phyloP scores from a whole-genome alignment of 2,797 vertebrate species.

The Falco concolor region DNA sequence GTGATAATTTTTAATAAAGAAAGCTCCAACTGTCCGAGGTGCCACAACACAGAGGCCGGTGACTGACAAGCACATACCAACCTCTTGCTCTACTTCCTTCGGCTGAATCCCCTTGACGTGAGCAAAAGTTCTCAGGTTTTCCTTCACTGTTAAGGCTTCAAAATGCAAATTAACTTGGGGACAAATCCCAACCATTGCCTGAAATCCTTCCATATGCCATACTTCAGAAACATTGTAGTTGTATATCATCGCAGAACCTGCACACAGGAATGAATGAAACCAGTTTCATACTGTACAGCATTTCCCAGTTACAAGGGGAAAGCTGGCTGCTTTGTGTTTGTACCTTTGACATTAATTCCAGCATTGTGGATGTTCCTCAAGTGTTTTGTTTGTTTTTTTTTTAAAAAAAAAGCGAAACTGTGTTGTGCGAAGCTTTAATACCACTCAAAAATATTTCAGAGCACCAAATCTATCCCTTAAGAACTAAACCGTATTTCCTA shows the following conservation, averaged over 20 bases:
- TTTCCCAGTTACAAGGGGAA: neutral
- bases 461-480: neutral
- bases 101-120: constrained; percentile 84
- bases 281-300: neutral
- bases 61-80: constrained; percentile 34
- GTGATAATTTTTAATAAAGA: neutral
- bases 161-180: constrained; percentile 90
- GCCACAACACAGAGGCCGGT: neutral
- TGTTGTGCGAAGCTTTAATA: neutral
- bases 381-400: too few relatives aligned
- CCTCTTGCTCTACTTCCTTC: constrained; percentile 79
- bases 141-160: constrained; percentile 86
- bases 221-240: constrained; percentile 75
- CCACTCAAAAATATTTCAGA: neutral
- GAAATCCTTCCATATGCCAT: constrained; percentile 74
- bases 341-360: neutral
- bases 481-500: neutral
- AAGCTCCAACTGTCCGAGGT: neutral
- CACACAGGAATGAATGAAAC: neutral
- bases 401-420: neutral
- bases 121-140: constrained; percentile 87
- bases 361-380: neutral
- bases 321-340: neutral
- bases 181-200: constrained; percentile 83
- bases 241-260: constrained; percentile 82